Percentiles rank a stretch among this genome's conserved stretches.
Conservation (phyloP, 2,888 invertebrate genomes). For the Arenicola marina region DNA sequence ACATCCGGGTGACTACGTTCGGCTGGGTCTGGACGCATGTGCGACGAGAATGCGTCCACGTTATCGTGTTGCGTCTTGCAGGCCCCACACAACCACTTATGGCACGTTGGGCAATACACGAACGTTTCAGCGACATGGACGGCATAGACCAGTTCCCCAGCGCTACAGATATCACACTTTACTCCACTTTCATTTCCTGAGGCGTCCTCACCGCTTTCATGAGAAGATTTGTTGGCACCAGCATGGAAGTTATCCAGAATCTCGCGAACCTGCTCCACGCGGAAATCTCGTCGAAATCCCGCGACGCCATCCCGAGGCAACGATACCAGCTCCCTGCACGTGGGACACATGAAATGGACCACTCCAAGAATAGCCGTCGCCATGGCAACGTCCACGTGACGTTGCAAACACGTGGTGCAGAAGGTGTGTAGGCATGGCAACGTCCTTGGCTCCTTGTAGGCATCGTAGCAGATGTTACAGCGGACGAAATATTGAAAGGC, state of each 20-base stretch:
- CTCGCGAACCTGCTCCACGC: neutral
- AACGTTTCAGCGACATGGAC: neutral
- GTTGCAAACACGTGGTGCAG: neutral
- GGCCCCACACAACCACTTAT: neutral
- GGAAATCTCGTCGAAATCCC: conserved; percentile 2
- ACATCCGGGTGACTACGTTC: neutral
- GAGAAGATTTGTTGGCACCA: neutral
- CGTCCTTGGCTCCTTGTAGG: neutral
- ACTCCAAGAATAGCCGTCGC: neutral
- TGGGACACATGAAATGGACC: neutral
- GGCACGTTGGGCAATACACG: neutral
- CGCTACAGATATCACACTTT: neutral
- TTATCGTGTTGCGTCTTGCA: neutral
- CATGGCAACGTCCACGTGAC: neutral
- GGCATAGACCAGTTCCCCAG: no score
- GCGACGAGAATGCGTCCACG: neutral
- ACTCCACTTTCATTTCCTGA: neutral
- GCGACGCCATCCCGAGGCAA: neutral
- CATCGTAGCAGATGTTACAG: neutral
- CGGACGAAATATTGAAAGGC: neutral
- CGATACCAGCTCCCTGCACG: neutral
- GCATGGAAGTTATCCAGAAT: neutral
- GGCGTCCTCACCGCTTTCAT: neutral
- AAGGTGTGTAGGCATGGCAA: conserved; percentile 5
- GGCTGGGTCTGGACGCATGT: no score